phyloP scores from a whole-genome alignment of 1,140 invertebrate species.

The Apocrypta bakeri region DNA sequence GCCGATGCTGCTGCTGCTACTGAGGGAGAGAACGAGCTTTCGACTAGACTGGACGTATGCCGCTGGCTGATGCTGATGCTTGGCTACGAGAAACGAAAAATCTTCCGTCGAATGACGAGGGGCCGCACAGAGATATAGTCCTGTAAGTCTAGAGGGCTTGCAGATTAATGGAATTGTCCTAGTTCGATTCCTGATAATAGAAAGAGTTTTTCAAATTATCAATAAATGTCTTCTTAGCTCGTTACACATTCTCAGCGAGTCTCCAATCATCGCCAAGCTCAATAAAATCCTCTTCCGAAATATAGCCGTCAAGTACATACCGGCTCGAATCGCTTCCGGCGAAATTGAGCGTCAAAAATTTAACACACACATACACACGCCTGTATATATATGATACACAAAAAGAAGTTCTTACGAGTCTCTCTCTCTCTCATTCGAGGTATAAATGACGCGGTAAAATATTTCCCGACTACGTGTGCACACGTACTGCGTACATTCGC shows the following conservation, averaged over 20 bases:
- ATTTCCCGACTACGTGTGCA: conserved; percentile 54
- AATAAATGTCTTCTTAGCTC: neutral
- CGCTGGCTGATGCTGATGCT: too few species aligned
- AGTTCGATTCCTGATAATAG: too few species aligned
- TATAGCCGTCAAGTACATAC: neutral
- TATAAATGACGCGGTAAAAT: conserved; percentile 65
- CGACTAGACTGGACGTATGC: neutral
- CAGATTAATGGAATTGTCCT: neutral
- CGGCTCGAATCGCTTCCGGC: neutral
- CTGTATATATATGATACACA: neutral
- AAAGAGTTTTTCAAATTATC: neutral
- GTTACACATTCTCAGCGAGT: neutral
- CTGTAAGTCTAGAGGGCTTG: neutral
- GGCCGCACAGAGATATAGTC: too few species aligned
- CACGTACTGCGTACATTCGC: neutral
- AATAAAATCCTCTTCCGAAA: neutral
- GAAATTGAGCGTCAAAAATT: conserved; percentile 20
- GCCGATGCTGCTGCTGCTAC: conserved; percentile 30
- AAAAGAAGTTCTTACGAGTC: conserved; percentile 8
- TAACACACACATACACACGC: too few species aligned
- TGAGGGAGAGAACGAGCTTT: neutral
- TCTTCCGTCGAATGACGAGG: neutral
- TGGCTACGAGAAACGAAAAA: neutral
- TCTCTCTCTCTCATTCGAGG: conserved; percentile 50
- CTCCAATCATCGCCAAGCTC: neutral